Conservation (phyloP, 53 echinoderm and acorn worm species). For the Antedon mediterranea region DNA sequence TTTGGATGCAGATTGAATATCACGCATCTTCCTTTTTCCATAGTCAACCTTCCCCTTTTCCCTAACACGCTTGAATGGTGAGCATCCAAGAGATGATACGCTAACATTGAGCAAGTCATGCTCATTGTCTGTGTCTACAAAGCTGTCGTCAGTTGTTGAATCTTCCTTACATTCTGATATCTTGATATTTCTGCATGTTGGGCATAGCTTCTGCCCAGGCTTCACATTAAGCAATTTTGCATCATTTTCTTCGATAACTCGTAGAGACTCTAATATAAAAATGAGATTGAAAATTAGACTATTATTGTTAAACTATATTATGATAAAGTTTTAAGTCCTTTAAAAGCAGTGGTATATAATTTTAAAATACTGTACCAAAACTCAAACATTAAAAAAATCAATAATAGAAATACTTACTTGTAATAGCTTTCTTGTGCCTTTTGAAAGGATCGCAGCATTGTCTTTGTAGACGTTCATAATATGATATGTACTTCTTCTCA, state of each 20-base stretch:
- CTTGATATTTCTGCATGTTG: background rate
- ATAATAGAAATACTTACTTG: too few relatives aligned
- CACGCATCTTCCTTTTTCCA: slow-evolving; percentile 1
- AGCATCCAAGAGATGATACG: slow-evolving; percentile 10
- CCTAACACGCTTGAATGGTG: slow-evolving; percentile 8
- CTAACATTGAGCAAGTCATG: background rate
- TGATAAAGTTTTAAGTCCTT: too few relatives aligned
- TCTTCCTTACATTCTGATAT: background rate
- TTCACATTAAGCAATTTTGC: background rate
- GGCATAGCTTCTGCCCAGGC: background rate
- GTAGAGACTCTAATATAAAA: background rate
- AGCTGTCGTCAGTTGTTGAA: background rate
- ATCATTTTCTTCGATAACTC: slow-evolving; percentile 4
- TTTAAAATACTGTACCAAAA: too few relatives aligned
- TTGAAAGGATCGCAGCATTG: too few relatives aligned
- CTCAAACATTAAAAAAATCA: too few relatives aligned
- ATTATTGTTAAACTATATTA: too few relatives aligned
- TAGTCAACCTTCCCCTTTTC: background rate
- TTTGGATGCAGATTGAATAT: background rate
- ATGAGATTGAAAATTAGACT: too few relatives aligned
- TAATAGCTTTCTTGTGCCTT: too few relatives aligned
- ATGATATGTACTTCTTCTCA: too few relatives aligned
- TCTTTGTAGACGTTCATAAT: too few relatives aligned
- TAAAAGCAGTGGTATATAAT: too few relatives aligned
- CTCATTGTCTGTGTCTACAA: background rate